phyloP scores from a whole-genome alignment of 2,113 vertebrate species.

The Etheostoma cragini region DNA sequence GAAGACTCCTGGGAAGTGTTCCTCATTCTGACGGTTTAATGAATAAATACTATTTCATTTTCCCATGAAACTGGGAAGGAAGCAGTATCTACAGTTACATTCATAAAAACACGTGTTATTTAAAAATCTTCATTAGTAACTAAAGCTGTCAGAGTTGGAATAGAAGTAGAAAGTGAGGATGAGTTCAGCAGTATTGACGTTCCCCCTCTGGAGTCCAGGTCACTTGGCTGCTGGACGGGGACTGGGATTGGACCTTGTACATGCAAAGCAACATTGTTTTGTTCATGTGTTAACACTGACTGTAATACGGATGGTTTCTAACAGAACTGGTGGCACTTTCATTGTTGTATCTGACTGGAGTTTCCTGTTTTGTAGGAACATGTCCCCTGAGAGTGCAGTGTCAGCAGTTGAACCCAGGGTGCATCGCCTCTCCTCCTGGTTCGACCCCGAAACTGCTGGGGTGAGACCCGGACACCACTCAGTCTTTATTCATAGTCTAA shows the following conservation, averaged over 20 bases:
- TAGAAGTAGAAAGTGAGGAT: not conserved
- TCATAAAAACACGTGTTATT: not conserved
- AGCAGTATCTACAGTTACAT: not conserved
- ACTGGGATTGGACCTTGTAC: too few relatives aligned
- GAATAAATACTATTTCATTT: too few relatives aligned
- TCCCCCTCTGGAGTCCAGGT: not conserved
- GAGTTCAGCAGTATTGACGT: not conserved
- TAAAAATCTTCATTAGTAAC: not conserved
- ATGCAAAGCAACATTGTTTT: not conserved
- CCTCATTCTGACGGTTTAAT: too few relatives aligned
- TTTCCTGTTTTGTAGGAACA: slow-evolving; percentile 44
- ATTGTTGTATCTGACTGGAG: not conserved
- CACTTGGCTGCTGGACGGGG: not conserved
- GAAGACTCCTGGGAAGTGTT: too few relatives aligned
- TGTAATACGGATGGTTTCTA: not conserved
- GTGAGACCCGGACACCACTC: slow-evolving; percentile 61
- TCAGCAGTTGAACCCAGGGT: slow-evolving; percentile 30
- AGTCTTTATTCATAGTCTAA: not conserved
- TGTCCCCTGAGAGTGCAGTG: slow-evolving; percentile 47
- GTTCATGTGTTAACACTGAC: not conserved
- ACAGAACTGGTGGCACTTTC: not conserved
- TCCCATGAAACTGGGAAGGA: too few relatives aligned
- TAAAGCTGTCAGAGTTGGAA: not conserved
- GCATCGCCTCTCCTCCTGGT: slow-evolving; percentile 53
- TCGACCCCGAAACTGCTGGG: slow-evolving; percentile 76